Evolutionary conservation across 1,140 invertebrate genomes (phyloP), one percentile per base, ranked within the genome.

Genomic region (Cydia amplana): DNA sequence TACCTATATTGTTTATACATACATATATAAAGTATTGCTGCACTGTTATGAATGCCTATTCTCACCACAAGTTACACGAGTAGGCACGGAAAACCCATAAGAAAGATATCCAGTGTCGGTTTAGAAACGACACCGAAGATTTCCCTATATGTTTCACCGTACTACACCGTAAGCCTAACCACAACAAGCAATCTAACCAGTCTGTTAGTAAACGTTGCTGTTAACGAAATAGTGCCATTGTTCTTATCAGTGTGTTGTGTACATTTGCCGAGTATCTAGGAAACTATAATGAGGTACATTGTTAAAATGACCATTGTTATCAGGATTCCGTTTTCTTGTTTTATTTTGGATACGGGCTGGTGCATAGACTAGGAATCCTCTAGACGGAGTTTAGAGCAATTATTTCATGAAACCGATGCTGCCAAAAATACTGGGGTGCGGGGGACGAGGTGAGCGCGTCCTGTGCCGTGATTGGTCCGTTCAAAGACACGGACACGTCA

Each of bases 191-290:
- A 23, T 60, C 55, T 60, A 60, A 12, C 64, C 28, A 65, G 12
- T 36, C 5, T 65, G 64, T 65, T 65, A 36, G 64, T 65, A 65
- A 65, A 70, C 32, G 18, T 70, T 70, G 20, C 32, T 36, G 65
- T 70, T 70, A 70, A 70, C 65, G 65, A 70, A 70, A 70, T 70
- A 43, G 65, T 40, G 12, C 12, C 32, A 70, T 70, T 70, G 65
- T 70, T 70, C 65, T 70, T 70, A 70, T 70, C 65, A 70, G 23
- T n/a, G 64, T 67, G 65, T 67, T 32, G 23, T 67, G 14, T 18
- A 70, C 65, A 70, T 70, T 70, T 70, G 36, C 28, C 43, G 64
- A 49, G 49, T 10, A 70, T 70, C 65, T 70, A 36, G 12, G 32
- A n/a, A 70, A 70, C 65, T 36, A 18, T 70, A 70, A 43, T 18